A percentile compares a stretch with the other conserved stretches of the same genome.
These are phyloP conservation scores for Cebidichthys violaceus DNA, from an alignment of 2,113 vertebrate species.

Conservation along the genomic window DNA sequence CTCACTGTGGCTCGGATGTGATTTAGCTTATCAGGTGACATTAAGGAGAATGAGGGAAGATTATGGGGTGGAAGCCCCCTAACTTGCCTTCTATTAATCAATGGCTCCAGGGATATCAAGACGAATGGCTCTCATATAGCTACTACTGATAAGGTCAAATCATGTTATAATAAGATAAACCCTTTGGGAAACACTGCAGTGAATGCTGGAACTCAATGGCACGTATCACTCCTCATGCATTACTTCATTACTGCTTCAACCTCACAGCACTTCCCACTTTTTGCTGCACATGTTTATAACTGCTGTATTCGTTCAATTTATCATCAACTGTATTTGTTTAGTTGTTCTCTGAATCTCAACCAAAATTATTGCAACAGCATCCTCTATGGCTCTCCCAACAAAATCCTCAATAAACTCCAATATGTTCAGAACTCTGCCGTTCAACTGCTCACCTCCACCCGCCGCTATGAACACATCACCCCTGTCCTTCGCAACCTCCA, in stretches of 20 bases:
- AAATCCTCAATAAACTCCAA: too few species aligned
- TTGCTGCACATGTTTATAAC: constrained; percentile 13
- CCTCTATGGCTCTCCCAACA: too few species aligned
- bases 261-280: background rate
- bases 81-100: constrained; percentile 20
- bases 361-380: too few species aligned
- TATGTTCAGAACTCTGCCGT: too few species aligned
- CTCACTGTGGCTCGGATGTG: background rate
- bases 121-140: background rate
- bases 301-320: constrained; percentile 8
- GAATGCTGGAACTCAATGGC: constrained; percentile 24
- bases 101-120: background rate
- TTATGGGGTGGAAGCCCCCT: background rate
- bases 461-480: too few species aligned
- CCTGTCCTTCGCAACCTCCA: too few species aligned
- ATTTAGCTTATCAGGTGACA: background rate
- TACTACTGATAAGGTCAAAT: constrained; percentile 51
- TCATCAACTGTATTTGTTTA: background rate
- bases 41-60: background rate
- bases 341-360: background rate
- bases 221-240: constrained; percentile 19
- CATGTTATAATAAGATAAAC: constrained; percentile 42
- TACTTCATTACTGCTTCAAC: constrained; percentile 28
- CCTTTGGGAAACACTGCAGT: constrained; percentile 23
- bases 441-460: too few species aligned